Conservation (phyloP, 1,140 invertebrate species). For the Drosophila bocqueti region DNA sequence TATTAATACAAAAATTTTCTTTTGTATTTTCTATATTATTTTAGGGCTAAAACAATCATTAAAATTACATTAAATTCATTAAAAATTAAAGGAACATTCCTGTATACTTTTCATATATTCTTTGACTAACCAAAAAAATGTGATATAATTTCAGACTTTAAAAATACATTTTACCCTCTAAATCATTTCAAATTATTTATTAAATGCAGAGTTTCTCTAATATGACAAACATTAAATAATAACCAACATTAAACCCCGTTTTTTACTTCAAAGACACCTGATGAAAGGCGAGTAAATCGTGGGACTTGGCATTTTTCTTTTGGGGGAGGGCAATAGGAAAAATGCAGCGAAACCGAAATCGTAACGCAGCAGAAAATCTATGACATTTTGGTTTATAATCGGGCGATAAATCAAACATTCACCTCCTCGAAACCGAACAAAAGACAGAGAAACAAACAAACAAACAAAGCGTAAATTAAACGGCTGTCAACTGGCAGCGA, state of each 20-base stretch:
- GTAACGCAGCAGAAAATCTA: constrained; percentile 55
- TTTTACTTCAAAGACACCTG: constrained; percentile 19
- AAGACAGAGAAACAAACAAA: constrained; percentile 73
- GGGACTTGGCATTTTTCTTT: constrained; percentile 7
- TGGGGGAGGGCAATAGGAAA: not conserved
- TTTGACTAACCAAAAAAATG: no score
- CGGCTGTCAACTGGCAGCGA: constrained; percentile 73
- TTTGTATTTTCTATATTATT: no score
- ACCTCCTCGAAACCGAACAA: constrained; percentile 64
- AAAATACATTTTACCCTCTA: not conserved
- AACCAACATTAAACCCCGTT: not conserved
- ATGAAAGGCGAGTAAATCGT: constrained; percentile 8
- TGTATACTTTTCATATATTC: no score
- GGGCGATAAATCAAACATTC: constrained; percentile 81
- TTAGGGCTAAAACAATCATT: no score
- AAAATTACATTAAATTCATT: no score
- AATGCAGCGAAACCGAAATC: constrained; percentile 28
- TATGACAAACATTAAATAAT: not conserved
- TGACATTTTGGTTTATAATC: constrained; percentile 79
- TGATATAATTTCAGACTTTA: no score
- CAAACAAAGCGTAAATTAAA: constrained; percentile 83
- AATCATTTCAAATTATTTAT: not conserved
- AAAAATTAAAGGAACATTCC: no score
- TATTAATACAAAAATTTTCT: no score
- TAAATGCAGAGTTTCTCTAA: not conserved